A percentile compares a stretch with the other conserved stretches of the same genome.
These are phyloP conservation scores for Acronicta psi DNA, from an alignment of 2,888 invertebrate species.

Conservation along the genomic window DNA sequence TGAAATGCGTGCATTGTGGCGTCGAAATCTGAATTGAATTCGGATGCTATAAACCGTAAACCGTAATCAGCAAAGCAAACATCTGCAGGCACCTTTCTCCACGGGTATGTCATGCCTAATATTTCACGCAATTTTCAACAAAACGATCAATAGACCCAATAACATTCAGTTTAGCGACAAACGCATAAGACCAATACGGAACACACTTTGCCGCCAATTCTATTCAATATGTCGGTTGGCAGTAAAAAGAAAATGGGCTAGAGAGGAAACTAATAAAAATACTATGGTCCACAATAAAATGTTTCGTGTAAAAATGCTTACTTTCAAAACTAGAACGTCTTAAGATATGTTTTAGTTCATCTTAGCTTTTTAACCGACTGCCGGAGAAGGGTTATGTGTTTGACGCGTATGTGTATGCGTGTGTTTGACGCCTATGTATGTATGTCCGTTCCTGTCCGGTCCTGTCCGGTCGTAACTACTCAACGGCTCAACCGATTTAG, in stretches of 20 bases:
- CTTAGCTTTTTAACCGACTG: not conserved
- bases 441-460: too few relatives aligned
- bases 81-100: too few relatives aligned
- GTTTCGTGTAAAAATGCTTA: slow-evolving; percentile 63
- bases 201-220: slow-evolving; percentile 71
- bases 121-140: not conserved
- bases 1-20: too few relatives aligned
- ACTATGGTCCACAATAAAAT: slow-evolving; percentile 65
- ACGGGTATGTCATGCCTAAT: too few relatives aligned
- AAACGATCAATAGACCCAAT: slow-evolving; percentile 4
- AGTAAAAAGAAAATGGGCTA: slow-evolving; percentile 79
- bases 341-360: slow-evolving; percentile 22
- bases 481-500: too few relatives aligned
- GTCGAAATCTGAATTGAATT: too few relatives aligned
- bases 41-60: too few relatives aligned
- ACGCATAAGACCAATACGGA: slow-evolving; percentile 57
- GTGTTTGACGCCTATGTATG: too few relatives aligned
- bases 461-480: too few relatives aligned
- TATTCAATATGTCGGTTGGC: slow-evolving; percentile 80
- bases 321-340: slow-evolving; percentile 48
- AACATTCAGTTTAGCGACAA: slow-evolving; percentile 13
- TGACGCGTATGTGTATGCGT: too few relatives aligned
- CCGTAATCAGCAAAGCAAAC: too few relatives aligned
- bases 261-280: slow-evolving; percentile 77
- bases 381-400: too few relatives aligned